Evolutionary conservation across 2,797 vertebrate species (phyloP), one percentile per base, ranked within the genome.

Genomic region (Aulostomus chinensis): DNA sequence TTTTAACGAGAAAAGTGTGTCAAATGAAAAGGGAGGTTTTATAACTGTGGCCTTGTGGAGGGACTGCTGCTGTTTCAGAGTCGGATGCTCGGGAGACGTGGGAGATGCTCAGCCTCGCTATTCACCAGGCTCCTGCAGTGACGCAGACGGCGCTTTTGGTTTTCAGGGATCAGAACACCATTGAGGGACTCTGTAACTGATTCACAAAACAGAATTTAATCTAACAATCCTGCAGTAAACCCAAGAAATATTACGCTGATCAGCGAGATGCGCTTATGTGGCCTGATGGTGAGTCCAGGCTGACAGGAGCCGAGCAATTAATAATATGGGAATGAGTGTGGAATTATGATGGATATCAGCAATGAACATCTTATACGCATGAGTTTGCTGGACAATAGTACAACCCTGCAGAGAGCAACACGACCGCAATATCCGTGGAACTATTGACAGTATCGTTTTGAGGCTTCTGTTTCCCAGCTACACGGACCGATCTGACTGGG

Each of bases 201-300:
- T 42, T 46, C 42, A 60, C 56, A 26, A 53, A 45, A 54, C 49
- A n/a, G 4, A 46, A 52, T 48, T 55, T 35, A 58, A 73, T 74
- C 62, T 60, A 35, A 35, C 55, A 62, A 70, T 53, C 31, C 35
- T 38, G 3, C 24, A 13, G 2, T 51, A 37, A 62, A 6, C 45
- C 36, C 26, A 2, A 18, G 26, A 48, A 49, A 49, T 33, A 46
- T 58, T 55, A 45, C 1, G 1, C 20, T 17, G 47, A 69, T 62
- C 38, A 38, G 47, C 40, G 34, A 7, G 61, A 66, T 52, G 20
- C 56, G 17, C 36, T 35, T 37, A 34, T 58, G 57, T 31, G 45
- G 36, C 1, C 21, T 1, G 34, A 58, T 25, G n/a, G n/a, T n/a
- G n/a, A n/a, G n/a, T n/a, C n/a, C n/a, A n/a, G n/a, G n/a, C n/a